phyloP scores from a whole-genome alignment of 2,888 invertebrate genomes.

The Sarcophaga caerulescens region DNA sequence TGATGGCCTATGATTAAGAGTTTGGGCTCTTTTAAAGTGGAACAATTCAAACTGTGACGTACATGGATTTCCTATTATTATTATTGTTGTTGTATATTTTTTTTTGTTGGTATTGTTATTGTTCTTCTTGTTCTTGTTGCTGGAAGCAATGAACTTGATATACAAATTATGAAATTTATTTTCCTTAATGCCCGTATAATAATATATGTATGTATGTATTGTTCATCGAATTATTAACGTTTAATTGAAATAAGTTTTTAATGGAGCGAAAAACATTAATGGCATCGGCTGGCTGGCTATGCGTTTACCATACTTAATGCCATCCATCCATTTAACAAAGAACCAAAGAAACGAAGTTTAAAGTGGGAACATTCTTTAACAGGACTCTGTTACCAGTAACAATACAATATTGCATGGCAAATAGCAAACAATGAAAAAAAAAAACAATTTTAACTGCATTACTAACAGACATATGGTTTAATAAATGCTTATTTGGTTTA shows the following conservation, averaged over 20 bases:
- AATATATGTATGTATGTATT: conserved; percentile 3
- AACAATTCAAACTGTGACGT: conserved; percentile 52
- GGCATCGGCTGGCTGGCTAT: not conserved
- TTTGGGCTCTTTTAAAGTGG: conserved; percentile 50
- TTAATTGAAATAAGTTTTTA: conserved; percentile 17
- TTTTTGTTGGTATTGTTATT: not conserved
- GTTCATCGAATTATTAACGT: not conserved
- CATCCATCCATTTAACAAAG: not conserved
- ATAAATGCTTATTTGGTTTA: too few relatives aligned
- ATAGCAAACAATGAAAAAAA: not conserved
- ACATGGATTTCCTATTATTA: not conserved
- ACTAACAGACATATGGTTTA: not conserved
- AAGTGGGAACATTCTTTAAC: not conserved
- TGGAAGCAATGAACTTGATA: conserved; percentile 58
- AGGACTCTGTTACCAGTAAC: not conserved
- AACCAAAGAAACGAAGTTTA: not conserved
- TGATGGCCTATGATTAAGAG: conserved; percentile 15
- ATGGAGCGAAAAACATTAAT: conserved; percentile 10
- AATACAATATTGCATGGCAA: not conserved
- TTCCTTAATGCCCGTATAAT: not conserved
- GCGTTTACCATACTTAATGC: not conserved
- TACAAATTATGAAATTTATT: conserved; percentile 34
- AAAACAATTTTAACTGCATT: not conserved
- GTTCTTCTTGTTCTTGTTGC: too few relatives aligned
- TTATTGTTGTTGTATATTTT: not conserved